phyloP scores from a whole-genome alignment of 2,888 invertebrate genomes.

The Hyles lineata region DNA sequence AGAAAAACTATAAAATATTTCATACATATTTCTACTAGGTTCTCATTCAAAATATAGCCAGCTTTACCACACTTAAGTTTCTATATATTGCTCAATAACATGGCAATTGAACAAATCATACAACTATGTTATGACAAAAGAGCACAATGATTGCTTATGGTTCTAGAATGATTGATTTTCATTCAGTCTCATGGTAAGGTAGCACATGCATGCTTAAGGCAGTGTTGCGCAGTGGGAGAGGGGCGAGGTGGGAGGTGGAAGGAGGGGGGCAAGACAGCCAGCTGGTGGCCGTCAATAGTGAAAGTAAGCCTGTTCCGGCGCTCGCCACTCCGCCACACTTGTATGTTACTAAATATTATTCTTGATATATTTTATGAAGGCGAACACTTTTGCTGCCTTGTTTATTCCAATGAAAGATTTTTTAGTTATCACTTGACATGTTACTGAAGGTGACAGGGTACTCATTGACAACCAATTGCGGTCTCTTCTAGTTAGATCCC shows the following conservation, averaged over 20 bases:
- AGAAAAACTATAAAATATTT: too few relatives aligned
- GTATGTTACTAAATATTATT: constrained; percentile 43
- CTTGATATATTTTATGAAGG: constrained; percentile 42
- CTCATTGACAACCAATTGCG: too few relatives aligned
- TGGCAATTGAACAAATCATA: not conserved
- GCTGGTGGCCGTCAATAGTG: constrained; percentile 82
- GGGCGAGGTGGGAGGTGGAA: constrained; percentile 40
- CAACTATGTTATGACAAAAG: not conserved
- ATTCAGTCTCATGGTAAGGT: constrained; percentile 1
- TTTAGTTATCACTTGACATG: too few relatives aligned
- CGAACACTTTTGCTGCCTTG: not conserved
- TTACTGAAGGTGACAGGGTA: not conserved
- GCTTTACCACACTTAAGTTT: too few relatives aligned
- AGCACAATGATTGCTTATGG: not conserved
- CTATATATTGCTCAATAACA: not conserved
- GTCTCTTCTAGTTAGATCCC: too few relatives aligned
- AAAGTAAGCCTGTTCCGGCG: constrained; percentile 75
- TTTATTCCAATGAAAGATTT: not conserved
- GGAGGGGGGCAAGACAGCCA: constrained; percentile 55
- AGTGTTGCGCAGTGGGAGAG: constrained; percentile 69
- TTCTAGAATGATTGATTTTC: constrained; percentile 1
- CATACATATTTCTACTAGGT: too few relatives aligned
- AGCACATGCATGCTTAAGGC: constrained; percentile 53
- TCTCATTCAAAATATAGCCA: too few relatives aligned
- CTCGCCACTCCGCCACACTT: constrained; percentile 53